These are phyloP conservation scores for Patella caerulea DNA, from an alignment of 2,888 invertebrate species.

Conservation along the genomic window DNA sequence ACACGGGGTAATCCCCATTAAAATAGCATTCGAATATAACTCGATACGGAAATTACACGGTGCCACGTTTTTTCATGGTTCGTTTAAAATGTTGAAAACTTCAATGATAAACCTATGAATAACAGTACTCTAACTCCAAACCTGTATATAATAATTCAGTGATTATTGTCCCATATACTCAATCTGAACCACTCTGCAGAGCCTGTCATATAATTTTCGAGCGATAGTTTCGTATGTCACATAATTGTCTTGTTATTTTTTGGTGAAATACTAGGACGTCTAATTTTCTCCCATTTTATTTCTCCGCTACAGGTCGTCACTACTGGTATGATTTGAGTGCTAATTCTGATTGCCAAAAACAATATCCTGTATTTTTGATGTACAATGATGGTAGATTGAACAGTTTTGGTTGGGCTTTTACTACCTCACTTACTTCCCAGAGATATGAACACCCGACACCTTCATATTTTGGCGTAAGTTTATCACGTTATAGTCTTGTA, in stretches of 20 bases:
- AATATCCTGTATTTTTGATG: constrained; percentile 60
- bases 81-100: too few relatives aligned
- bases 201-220: background rate
- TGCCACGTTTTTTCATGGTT: too few relatives aligned
- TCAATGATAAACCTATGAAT: background rate
- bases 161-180: background rate
- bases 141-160: background rate
- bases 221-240: too few relatives aligned
- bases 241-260: background rate
- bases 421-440: constrained; percentile 29
- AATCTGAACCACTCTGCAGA: background rate
- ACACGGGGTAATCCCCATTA: too few relatives aligned
- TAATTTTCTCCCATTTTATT: too few relatives aligned
- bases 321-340: constrained; percentile 57
- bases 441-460: constrained; percentile 45
- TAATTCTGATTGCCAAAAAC: constrained; percentile 56
- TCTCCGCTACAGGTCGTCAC: constrained; percentile 49
- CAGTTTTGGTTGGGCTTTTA: constrained; percentile 61
- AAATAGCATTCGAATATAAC: too few relatives aligned
- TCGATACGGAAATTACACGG: too few relatives aligned
- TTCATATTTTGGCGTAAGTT: constrained; percentile 22
- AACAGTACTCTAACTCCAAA: background rate
- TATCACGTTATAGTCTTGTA: constrained; percentile 26
- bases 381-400: constrained; percentile 63
- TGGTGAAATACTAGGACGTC: too few relatives aligned